Conservation (phyloP, 2,797 vertebrate species). For the Monodelphis domestica region DNA sequence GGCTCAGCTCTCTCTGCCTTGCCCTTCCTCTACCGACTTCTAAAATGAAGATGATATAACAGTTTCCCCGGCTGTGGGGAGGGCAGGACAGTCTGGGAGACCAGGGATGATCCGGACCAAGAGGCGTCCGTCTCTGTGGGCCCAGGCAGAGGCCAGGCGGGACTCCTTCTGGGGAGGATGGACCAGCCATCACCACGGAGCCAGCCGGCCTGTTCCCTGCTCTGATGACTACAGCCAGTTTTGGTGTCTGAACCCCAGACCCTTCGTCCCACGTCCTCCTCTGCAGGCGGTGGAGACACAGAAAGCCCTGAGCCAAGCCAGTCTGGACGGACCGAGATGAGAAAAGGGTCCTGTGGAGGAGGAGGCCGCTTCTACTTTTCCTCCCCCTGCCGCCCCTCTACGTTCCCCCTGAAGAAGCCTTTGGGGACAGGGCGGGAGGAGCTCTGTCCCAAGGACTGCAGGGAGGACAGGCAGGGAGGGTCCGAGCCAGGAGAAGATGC, state of each 20-base stretch:
- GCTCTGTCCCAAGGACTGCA: not conserved
- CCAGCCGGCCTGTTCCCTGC: not conserved
- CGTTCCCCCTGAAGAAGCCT: not conserved
- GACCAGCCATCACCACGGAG: not conserved
- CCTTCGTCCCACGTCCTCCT: not conserved
- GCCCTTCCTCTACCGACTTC: not conserved
- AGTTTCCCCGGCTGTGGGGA: too few relatives aligned
- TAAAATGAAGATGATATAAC: not conserved
- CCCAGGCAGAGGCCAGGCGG: not conserved
- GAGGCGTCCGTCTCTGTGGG: too few relatives aligned
- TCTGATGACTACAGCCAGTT: not conserved
- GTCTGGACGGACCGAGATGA: not conserved
- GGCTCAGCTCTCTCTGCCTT: not conserved
- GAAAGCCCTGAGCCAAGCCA: not conserved
- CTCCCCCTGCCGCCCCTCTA: not conserved
- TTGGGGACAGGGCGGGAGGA: not conserved
- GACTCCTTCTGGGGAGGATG: not conserved
- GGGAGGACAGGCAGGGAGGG: not conserved
- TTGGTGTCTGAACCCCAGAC: not conserved
- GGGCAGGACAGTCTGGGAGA: not conserved
- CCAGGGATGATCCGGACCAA: not conserved
- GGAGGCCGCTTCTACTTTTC: not conserved
- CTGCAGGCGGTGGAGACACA: not conserved
- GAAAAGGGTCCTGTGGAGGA: not conserved
- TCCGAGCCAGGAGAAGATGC: not conserved